Base-by-base conservation (phyloP, 2,888 invertebrate genomes). In the Tenthredo scrophulariae region DNA sequence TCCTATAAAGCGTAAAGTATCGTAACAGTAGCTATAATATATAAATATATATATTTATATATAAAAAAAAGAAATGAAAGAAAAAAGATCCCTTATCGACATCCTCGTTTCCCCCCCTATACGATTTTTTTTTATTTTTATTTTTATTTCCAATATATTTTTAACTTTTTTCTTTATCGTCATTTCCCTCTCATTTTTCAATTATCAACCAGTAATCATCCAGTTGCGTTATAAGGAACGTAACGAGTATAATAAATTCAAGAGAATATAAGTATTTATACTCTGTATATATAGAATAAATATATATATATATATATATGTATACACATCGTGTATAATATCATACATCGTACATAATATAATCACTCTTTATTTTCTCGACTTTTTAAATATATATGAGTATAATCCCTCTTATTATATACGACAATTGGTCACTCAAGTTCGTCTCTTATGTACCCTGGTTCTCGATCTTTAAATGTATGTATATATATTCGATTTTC, bases 151-250 rank as follows among this genome's bases (percentile, higher is more conserved):
- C 5, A 40, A 40, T 40, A 40, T 15, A 4, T 46, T 15, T 46
- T 15, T 46, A 46, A 15, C 15, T n/a, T 54, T 7, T n/a, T n/a
- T 5, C 50, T 2, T 54, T 7, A 54, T 54, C n/a, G 46, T 46
- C 46, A 46, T n/a, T n/a, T 54, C 54, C n/a, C 54, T 54, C 54
- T 54, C 54, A 54, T 54, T 54, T 54, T 54, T 54, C 54, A 54
- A 54, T 54, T 54, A 54, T 54, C 54, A 54, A 54, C 54, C 54
- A 54, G 54, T n/a, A 54, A 54, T 54, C n/a, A 54, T 54, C 54
- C 54, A 54, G 18, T n/a, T 54, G 6, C 54, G 54, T 7, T n/a
- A n/a, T 37, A 54, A 46, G n/a, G 54, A 54, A 54, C 50, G 5
- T 50, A 50, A 50, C 54, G 54, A 54, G 54, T 54, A 54, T 54